A percentile compares a stretch with the other conserved stretches of the same genome.
Conservation (phyloP, 2,888 invertebrate species). For the Myopa tessellatipennis region DNA sequence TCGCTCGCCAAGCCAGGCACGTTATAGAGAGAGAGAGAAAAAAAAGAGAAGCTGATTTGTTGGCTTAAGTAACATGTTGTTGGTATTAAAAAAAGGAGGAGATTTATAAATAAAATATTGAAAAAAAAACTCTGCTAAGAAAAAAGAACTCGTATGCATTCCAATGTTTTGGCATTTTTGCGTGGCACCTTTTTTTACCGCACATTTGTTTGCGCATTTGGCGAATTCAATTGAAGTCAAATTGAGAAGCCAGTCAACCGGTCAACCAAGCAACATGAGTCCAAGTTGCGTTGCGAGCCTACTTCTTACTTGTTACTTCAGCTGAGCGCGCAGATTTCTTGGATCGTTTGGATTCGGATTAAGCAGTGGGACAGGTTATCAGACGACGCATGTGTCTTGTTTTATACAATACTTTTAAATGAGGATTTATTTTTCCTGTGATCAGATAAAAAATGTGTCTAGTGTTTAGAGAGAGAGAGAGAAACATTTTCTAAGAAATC, state of each 20-base stretch:
- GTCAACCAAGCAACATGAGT: slow-evolving; percentile 1
- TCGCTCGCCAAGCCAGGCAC: not conserved
- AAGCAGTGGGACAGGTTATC: slow-evolving; percentile 66
- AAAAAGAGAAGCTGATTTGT: not conserved
- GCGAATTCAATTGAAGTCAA: slow-evolving; percentile 56
- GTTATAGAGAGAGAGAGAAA: not conserved
- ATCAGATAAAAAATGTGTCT: no score
- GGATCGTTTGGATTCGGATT: slow-evolving; percentile 28
- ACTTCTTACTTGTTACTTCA: slow-evolving; percentile 14
- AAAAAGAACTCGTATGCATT: slow-evolving; percentile 33
- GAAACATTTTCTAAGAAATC: no score
- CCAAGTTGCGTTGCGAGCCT: not conserved
- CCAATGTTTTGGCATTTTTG: slow-evolving; percentile 50
- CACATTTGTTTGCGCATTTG: slow-evolving; percentile 42
- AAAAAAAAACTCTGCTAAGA: not conserved
- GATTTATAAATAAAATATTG: slow-evolving; percentile 25
- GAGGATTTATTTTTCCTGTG: no score
- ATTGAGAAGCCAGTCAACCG: slow-evolving; percentile 46
- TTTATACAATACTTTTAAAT: not conserved
- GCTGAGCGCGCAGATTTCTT: slow-evolving; percentile 22
- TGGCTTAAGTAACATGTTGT: slow-evolving; percentile 27
- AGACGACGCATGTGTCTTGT: slow-evolving; percentile 53
- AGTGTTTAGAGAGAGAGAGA: no score
- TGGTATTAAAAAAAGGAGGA: slow-evolving; percentile 20
- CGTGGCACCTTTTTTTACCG: slow-evolving; percentile 45